A percentile compares a stretch with the other conserved stretches of the same genome.
Conservation (phyloP, 2,888 invertebrate genomes). For the Geotrupes spiniger region DNA sequence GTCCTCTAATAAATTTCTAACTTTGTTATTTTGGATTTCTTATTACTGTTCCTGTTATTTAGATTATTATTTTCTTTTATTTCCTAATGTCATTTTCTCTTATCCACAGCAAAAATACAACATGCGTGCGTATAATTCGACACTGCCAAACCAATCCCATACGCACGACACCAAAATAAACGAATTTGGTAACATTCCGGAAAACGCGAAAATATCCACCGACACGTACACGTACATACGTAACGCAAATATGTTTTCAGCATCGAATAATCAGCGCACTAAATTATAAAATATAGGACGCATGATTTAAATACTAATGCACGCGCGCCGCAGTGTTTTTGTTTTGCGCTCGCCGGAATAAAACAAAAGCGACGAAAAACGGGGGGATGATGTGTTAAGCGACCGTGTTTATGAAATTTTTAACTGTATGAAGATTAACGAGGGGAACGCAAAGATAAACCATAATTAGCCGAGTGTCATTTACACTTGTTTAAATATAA, state of each 20-base stretch:
- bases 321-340: not conserved
- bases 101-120: no score
- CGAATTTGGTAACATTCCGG: no score
- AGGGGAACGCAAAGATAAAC: conserved; percentile 49
- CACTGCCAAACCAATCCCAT: no score
- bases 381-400: conserved; percentile 25
- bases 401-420: conserved; percentile 39
- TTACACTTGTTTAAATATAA: conserved; percentile 54
- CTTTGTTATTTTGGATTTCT: no score
- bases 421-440: conserved; percentile 50
- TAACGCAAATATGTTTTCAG: not conserved
- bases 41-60: no score
- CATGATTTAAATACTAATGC: conserved; percentile 10
- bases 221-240: not conserved
- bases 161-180: no score
- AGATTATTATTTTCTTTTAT: no score
- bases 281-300: conserved; percentile 2
- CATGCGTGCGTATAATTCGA: no score
- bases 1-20: no score
- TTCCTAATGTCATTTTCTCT: no score
- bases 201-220: not conserved
- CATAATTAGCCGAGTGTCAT: conserved; percentile 53
- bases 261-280: conserved; percentile 2
- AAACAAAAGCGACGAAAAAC: conserved; percentile 10
- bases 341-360: not conserved